Conservation (phyloP, 2,113 vertebrate species). For the Ageneiosus marmoratus region DNA sequence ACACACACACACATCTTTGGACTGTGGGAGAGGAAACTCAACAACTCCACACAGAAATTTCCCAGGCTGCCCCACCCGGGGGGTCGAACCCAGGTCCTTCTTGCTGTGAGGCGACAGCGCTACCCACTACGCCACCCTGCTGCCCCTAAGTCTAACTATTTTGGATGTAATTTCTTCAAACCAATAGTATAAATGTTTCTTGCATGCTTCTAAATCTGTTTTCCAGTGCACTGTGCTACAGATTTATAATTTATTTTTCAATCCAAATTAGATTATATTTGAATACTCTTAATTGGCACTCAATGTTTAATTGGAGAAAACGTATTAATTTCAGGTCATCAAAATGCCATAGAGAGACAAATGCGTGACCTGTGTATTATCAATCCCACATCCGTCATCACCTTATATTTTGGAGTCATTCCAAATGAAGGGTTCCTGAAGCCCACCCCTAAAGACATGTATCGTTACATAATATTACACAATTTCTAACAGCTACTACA, state of each 20-base stretch:
- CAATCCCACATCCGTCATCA: constrained; percentile 10
- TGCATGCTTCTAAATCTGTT: neutral
- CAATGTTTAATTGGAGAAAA: constrained; percentile 70
- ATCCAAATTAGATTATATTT: constrained; percentile 9
- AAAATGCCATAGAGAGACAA: constrained; percentile 37
- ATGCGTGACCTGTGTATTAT: constrained; percentile 36
- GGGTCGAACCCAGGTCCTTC: too few species aligned
- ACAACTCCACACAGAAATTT: too few species aligned
- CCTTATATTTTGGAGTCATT: neutral
- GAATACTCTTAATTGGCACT: constrained; percentile 73
- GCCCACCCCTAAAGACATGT: neutral
- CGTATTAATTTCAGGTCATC: constrained; percentile 58
- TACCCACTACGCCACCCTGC: too few species aligned
- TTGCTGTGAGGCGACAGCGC: too few species aligned
- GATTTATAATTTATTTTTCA: neutral
- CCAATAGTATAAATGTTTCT: neutral
- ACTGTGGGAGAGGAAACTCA: too few species aligned
- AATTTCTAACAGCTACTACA: neutral
- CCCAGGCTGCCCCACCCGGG: too few species aligned
- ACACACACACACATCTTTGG: too few species aligned
- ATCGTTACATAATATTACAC: neutral
- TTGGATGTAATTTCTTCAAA: neutral
- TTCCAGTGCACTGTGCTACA: neutral
- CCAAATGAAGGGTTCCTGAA: neutral
- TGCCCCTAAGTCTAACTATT: too few species aligned